Evolutionary conservation across 2,888 invertebrate genomes (phyloP).

Genomic region (Lordiphosa fenestrarum): DNA sequence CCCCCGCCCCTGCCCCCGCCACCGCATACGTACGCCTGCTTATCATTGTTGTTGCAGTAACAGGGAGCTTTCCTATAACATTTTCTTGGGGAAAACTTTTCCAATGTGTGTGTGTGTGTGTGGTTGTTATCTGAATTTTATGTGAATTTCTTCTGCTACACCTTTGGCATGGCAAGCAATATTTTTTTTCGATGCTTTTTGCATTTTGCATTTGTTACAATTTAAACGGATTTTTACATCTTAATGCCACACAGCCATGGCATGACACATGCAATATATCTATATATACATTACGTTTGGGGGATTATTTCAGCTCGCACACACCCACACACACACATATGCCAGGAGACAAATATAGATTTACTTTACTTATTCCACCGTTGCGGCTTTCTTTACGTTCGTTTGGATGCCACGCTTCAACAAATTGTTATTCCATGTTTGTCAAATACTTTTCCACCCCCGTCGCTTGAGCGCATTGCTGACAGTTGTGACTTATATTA

Average conservation of each 20-base stretch:
- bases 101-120: slow-evolving; percentile 17
- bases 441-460: slow-evolving; percentile 58
- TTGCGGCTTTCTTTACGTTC: too few relatives aligned
- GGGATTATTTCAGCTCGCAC: too few relatives aligned
- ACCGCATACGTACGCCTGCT: slow-evolving; percentile 26
- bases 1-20: slow-evolving; percentile 23
- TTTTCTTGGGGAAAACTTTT: slow-evolving; percentile 48
- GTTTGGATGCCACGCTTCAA: slow-evolving; percentile 13
- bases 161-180: slow-evolving; percentile 27
- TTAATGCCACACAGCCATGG: slow-evolving; percentile 31
- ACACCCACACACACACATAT: too few relatives aligned
- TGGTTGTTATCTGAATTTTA: slow-evolving; percentile 47
- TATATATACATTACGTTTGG: slow-evolving; percentile 8
- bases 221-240: slow-evolving; percentile 63
- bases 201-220: slow-evolving; percentile 63
- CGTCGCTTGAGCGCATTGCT: too few relatives aligned
- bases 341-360: too few relatives aligned
- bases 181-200: slow-evolving; percentile 1
- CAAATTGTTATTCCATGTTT: slow-evolving; percentile 69
- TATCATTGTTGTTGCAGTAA: slow-evolving; percentile 67
- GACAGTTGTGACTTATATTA: slow-evolving; percentile 4
- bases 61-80: slow-evolving; percentile 41
- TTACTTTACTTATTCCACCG: too few relatives aligned
- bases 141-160: slow-evolving; percentile 45
- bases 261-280: slow-evolving; percentile 33